Percentiles rank a stretch among this genome's conserved stretches.
phyloP scores from a whole-genome alignment of 2,797 vertebrate species.

The Acrossocheilus fasciatus region DNA sequence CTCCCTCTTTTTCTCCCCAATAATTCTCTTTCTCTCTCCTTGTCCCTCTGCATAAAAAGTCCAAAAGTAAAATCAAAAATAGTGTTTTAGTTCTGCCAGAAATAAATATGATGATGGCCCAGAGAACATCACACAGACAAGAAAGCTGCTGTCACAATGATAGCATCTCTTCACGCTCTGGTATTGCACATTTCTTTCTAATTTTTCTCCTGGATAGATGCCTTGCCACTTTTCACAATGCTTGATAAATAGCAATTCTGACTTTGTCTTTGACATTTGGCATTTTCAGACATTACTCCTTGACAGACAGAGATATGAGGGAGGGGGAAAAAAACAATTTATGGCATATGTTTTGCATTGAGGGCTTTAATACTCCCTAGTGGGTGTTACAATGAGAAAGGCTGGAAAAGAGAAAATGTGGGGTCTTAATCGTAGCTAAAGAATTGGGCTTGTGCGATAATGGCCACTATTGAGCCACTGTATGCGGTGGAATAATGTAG shows the following conservation, averaged over 20 bases:
- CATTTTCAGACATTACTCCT: constrained; percentile 33
- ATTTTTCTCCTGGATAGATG: constrained; percentile 23
- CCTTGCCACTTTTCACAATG: background rate
- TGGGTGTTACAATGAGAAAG: background rate
- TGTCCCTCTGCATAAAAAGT: background rate
- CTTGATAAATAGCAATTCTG: constrained; percentile 41
- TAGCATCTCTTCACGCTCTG: constrained; percentile 1
- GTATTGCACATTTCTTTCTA: constrained; percentile 23
- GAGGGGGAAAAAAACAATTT: constrained; percentile 1
- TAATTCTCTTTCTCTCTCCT: background rate
- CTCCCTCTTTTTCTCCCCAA: too few relatives aligned
- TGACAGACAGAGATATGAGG: constrained; percentile 8
- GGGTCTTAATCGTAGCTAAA: constrained; percentile 23
- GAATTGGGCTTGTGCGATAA: constrained; percentile 17
- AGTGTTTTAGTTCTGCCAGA: background rate
- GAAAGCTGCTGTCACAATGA: constrained; percentile 1
- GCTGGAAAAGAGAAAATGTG: background rate
- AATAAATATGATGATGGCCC: background rate
- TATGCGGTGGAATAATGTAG: background rate
- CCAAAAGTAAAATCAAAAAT: background rate
- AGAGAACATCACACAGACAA: background rate
- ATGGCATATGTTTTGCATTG: background rate
- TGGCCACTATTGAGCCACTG: constrained; percentile 11
- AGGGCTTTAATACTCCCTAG: constrained; percentile 3
- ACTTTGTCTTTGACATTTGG: constrained; percentile 41